Percentiles rank a stretch among this genome's conserved stretches.
phyloP scores from a whole-genome alignment of 2,113 vertebrate species.

The Meriones unguiculatus region DNA sequence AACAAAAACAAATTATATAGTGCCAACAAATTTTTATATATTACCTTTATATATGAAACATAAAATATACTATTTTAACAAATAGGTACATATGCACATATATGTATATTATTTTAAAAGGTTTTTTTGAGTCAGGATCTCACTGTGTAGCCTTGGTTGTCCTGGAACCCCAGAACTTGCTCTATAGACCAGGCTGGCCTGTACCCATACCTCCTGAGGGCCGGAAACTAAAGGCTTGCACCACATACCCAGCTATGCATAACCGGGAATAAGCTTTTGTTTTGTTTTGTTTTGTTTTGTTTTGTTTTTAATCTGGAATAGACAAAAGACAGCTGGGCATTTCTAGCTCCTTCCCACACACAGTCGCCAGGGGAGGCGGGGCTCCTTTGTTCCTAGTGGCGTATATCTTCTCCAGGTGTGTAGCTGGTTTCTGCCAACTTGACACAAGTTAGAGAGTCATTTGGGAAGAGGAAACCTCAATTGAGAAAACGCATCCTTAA shows the following conservation, averaged over 20 bases:
- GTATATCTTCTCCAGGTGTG: background rate
- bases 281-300: background rate
- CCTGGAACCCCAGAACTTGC: background rate
- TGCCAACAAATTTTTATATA: background rate
- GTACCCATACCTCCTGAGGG: background rate
- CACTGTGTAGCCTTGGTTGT: background rate
- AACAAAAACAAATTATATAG: too few relatives aligned
- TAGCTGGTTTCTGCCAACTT: background rate
- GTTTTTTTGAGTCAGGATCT: background rate
- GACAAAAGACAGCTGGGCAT: background rate
- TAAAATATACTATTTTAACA: background rate
- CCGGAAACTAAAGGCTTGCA: background rate
- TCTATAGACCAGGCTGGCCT: background rate
- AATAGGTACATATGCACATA: background rate
- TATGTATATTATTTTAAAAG: background rate
- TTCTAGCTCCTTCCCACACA: background rate
- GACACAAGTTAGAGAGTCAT: background rate
- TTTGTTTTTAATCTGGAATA: background rate
- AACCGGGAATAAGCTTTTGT: background rate
- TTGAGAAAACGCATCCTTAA: background rate
- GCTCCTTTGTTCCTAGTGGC: fast-evolving
- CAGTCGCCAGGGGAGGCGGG: background rate
- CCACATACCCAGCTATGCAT: background rate
- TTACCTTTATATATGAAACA: background rate
- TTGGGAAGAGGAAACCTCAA: background rate